A percentile compares a stretch with the other conserved stretches of the same genome.
phyloP scores from a whole-genome alignment of 2,797 vertebrate species.

The Prionace glauca region DNA sequence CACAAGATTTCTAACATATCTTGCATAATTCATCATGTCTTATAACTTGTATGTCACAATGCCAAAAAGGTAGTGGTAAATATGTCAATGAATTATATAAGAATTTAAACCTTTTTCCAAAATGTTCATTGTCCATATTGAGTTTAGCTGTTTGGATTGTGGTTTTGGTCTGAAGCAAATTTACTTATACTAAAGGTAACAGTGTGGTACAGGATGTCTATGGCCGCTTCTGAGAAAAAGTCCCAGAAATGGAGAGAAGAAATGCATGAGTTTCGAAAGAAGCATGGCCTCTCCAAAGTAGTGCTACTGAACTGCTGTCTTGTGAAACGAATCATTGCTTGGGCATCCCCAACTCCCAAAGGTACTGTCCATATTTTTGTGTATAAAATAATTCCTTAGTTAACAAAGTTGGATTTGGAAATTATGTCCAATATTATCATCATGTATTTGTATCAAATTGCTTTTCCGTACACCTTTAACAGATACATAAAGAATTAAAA shows the following conservation, averaged over 20 bases:
- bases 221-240: slow-evolving; percentile 60
- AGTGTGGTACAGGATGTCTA: slow-evolving; percentile 54
- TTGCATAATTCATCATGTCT: background rate
- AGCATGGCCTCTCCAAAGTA: slow-evolving; percentile 65
- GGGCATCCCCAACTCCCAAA: slow-evolving; percentile 65
- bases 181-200: slow-evolving; percentile 42
- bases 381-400: background rate
- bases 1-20: background rate
- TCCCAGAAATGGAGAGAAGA: slow-evolving; percentile 59
- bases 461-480: background rate
- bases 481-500: background rate
- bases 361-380: slow-evolving; percentile 55
- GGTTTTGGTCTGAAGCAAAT: slow-evolving; percentile 28
- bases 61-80: background rate
- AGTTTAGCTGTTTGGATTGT: background rate
- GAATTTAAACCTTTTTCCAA: background rate
- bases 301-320: slow-evolving; percentile 71
- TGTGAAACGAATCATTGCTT: slow-evolving; percentile 67
- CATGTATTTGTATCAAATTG: background rate
- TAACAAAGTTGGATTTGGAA: background rate
- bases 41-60: background rate
- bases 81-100: background rate
- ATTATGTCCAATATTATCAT: background rate
- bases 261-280: slow-evolving; percentile 60
- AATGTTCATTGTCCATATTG: background rate